Percentiles rank a stretch among this genome's conserved stretches.
Evolutionary conservation across 92 coral and sea anemone genomes (phyloP).

Genomic region (Parazoanthus darwini): DNA sequence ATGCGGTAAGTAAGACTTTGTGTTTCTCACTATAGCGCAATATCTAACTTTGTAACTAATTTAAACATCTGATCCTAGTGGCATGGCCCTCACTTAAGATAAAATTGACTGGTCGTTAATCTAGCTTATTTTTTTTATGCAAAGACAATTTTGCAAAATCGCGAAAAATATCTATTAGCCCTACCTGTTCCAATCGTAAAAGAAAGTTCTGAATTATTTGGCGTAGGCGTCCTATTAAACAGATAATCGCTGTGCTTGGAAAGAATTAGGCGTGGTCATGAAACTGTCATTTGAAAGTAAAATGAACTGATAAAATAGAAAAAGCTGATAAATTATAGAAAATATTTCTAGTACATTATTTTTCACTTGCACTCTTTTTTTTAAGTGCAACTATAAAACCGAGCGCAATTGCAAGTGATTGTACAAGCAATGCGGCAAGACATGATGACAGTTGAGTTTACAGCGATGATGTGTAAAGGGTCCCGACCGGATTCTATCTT

Average conservation of each 20-base stretch:
- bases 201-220: too few relatives aligned
- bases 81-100: too few relatives aligned
- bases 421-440: not conserved
- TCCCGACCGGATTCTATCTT: not conserved
- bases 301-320: too few relatives aligned
- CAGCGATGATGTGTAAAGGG: not conserved
- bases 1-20: slow-evolving; percentile 27
- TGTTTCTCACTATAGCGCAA: too few relatives aligned
- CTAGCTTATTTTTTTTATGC: too few relatives aligned
- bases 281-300: not conserved
- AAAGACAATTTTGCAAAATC: not conserved
- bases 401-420: not conserved
- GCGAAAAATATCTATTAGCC: too few relatives aligned
- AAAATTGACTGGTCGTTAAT: too few relatives aligned
- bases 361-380: not conserved
- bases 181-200: too few relatives aligned
- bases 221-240: not conserved
- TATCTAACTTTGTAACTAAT: too few relatives aligned
- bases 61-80: too few relatives aligned
- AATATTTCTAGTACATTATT: not conserved
- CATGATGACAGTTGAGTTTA: not conserved
- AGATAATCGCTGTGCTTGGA: not conserved
- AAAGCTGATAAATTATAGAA: not conserved
- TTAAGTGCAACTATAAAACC: too few relatives aligned
- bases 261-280: not conserved